A percentile compares a stretch with the other conserved stretches of the same genome.
Conservation (phyloP, 2,797 vertebrate genomes). For the Euthynnus affinis region DNA sequence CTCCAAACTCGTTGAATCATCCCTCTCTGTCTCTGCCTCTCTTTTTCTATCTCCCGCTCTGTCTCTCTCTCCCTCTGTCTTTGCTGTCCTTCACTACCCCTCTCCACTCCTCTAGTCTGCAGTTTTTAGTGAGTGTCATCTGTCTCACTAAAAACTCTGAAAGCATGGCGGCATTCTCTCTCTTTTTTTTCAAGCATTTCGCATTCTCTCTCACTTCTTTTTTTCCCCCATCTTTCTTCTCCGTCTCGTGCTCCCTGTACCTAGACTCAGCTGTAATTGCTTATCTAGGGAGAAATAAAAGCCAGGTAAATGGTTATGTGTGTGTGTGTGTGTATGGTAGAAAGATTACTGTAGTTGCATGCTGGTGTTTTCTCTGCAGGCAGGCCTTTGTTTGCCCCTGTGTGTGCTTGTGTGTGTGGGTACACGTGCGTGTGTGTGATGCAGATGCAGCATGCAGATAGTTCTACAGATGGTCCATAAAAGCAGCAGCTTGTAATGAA, state of each 20-base stretch:
- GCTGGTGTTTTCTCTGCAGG: constrained; percentile 35
- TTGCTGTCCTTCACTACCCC: constrained; percentile 61
- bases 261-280: constrained; percentile 68
- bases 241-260: constrained; percentile 42
- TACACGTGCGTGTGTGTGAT: constrained; percentile 25
- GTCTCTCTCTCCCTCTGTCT: constrained; percentile 22
- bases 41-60: constrained; percentile 31
- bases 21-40: constrained; percentile 26
- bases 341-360: constrained; percentile 27
- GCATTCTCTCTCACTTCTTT: constrained; percentile 30
- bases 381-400: constrained; percentile 14
- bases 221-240: constrained; percentile 16
- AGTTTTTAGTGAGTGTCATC: constrained; percentile 56
- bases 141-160: constrained; percentile 75
- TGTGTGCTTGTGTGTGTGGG: constrained; percentile 21
- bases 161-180: constrained; percentile 47
- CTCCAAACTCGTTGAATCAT: constrained; percentile 61
- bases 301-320: constrained; percentile 54
- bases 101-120: constrained; percentile 45
- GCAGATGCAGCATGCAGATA: constrained; percentile 67
- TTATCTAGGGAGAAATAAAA: constrained; percentile 79
- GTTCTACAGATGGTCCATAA: constrained; percentile 83
- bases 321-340: constrained; percentile 37
- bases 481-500: constrained; percentile 84
- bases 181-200: not conserved